Base-by-base conservation (phyloP, 2,888 invertebrate genomes). In the Sarcophaga rosellei region DNA sequence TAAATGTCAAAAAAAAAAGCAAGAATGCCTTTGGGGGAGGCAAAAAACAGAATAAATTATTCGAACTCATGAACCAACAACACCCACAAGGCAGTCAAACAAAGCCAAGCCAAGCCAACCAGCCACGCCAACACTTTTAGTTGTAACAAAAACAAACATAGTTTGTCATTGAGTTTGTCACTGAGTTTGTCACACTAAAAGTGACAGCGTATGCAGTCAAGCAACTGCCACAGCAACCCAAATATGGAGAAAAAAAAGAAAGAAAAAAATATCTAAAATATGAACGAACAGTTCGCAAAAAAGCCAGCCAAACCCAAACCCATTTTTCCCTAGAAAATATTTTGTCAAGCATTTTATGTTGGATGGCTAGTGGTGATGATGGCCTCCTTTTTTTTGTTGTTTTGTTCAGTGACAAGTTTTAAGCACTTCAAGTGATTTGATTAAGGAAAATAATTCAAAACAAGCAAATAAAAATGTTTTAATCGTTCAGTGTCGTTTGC, bases 281-380 rank as follows among this genome's bases (percentile, higher is more conserved):
- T 35, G 35, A 35, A 35, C 35, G 35, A 35, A 35, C 35, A 35
- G 35, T 1, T 35, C 2, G 1, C 35, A 35, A 35, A 35, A 35
- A 35, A 35, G 8, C 35, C 35, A 10, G 35, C 35, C 10, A 35
- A 35, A 35, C 35, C 35, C 23, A 23, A 35, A 35, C 1, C 35
- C 35, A 35, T 35, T 35, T 35, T 35, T 2, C 35, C 35, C 35
- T 35, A 10, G 44, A 21, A 63, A 76, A 25, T n/a, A 53, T 25
- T 23, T 78, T 4, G 47, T 35, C 11, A n/a, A 45, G 20, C n/a
- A 73, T 62, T 45, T 73, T 15, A 73, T 73, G 68, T 68, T 61
- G 53, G 53, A 83, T 53, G 76, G 53, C 35, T 25, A 61, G 10
- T 70, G 17, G 68, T 68, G 47, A 66, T 65, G n/a, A 59, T 45